Percentiles rank a stretch among this genome's conserved stretches.
Evolutionary conservation across 2,888 invertebrate species (phyloP).

Genomic region (Pseudococcus jackbeardsleyi): DNA sequence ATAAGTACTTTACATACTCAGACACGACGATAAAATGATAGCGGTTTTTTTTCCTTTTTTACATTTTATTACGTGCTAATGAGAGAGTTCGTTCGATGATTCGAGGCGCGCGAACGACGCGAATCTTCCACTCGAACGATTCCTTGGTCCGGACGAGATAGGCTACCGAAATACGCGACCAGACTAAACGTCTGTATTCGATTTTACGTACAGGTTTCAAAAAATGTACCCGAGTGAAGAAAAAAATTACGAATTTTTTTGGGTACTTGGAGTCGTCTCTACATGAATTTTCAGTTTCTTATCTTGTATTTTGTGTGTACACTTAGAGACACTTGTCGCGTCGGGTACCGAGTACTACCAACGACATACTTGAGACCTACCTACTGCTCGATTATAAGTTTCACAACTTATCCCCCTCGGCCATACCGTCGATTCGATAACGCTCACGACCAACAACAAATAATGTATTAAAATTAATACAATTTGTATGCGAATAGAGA

Average conservation of each 20-base stretch:
- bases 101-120: slow-evolving; percentile 15
- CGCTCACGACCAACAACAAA: background rate
- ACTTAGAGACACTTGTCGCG: background rate
- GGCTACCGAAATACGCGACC: background rate
- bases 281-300: background rate
- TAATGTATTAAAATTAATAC: slow-evolving; percentile 47
- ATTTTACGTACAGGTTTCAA: background rate
- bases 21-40: slow-evolving; percentile 50
- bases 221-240: no score
- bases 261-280: background rate
- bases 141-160: background rate
- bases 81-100: slow-evolving; percentile 44
- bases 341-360: background rate
- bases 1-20: slow-evolving; percentile 53
- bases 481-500: slow-evolving; percentile 41
- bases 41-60: background rate
- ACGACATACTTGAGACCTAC: background rate
- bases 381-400: slow-evolving; percentile 20
- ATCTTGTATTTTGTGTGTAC: background rate
- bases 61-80: slow-evolving; percentile 42
- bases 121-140: background rate
- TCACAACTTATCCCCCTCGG: slow-evolving; percentile 29
- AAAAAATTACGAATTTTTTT: background rate
- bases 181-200: background rate
- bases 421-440: background rate